Evolutionary conservation across 2,888 invertebrate genomes (phyloP), one percentile per base, ranked within the genome.

Genomic region (Apodemia hepburni): DNA sequence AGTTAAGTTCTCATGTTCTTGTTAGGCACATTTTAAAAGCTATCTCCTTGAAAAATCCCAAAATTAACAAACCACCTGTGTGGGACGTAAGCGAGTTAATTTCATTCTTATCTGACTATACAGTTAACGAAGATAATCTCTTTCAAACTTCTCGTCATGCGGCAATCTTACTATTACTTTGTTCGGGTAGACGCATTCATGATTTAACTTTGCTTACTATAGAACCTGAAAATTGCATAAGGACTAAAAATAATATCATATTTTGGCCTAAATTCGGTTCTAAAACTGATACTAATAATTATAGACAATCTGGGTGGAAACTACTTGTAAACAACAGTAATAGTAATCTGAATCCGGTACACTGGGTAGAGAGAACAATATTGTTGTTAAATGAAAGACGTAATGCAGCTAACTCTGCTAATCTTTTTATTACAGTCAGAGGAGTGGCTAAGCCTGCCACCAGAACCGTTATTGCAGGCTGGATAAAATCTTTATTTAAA

Each of bases 11-110:
- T n/a, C 61, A 69, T 54, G 57, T 61, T 15, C 51, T 69, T 8
- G 58, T 58, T 33, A 67, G 66, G 33, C 65, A 66, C 3, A 51
- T 70, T 12, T 54, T 67, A 29, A 67, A 69, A 61, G 64, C 22
- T 49, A 58, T 58, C 17, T 29, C 58, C 33, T 8, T 61, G 18
- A 57, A 64, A 49, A 63, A 61, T 5, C 64, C 69, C 0, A 58
- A 33, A 27, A 29, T 33, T n/a, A 12, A 12, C 9, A 65, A 62
- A 58, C 35, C 64, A 11, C 63, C 63, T 12, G 49, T 64, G 35
- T 67, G 66, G 65, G 54, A 67, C 59, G 33, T 8, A 11, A 59
- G 38, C n/a, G 15, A n/a, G 38, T 9, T 59, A n/a, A 27, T 59
- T 7, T 6, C 18, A 17, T 18, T 6, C 29, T 38, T 17, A 38